Conservation (phyloP, 2,113 vertebrate genomes). For the Bucco capensis region DNA sequence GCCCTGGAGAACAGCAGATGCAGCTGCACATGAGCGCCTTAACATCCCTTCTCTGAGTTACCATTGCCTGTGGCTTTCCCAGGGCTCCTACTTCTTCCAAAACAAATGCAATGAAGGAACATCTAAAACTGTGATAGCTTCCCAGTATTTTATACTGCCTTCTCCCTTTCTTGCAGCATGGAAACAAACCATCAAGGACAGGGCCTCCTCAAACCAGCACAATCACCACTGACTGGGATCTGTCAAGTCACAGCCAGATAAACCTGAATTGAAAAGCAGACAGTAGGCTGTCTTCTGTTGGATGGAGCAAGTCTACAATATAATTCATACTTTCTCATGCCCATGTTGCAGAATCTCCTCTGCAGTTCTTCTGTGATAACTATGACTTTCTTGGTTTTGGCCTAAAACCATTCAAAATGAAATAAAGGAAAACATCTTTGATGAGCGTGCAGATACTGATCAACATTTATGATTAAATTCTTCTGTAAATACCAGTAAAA, state of each 20-base stretch:
- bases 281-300: too few species aligned
- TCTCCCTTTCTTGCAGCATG: not conserved
- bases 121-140: not conserved
- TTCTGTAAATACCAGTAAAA: not conserved
- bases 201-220: not conserved
- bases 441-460: not conserved
- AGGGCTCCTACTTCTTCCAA: not conserved
- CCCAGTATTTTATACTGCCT: not conserved
- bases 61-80: fast-evolving
- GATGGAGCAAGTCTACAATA: not conserved
- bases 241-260: not conserved
- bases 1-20: not conserved
- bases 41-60: not conserved
- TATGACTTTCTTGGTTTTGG: not conserved
- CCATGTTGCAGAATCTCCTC: not conserved
- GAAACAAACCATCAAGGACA: not conserved
- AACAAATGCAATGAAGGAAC: fast-evolving
- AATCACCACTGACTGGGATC: not conserved
- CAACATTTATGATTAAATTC: not conserved
- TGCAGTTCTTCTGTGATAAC: not conserved
- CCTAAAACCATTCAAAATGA: not conserved
- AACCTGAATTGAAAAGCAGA: not conserved
- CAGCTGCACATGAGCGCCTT: fast-evolving
- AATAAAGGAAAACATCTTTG: not conserved
- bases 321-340: not conserved